Percentiles rank a stretch among this genome's conserved stretches.
Evolutionary conservation across 35 echinoderm and acorn worm genomes (phyloP).

Genomic region (Ophioderma brevispina): DNA sequence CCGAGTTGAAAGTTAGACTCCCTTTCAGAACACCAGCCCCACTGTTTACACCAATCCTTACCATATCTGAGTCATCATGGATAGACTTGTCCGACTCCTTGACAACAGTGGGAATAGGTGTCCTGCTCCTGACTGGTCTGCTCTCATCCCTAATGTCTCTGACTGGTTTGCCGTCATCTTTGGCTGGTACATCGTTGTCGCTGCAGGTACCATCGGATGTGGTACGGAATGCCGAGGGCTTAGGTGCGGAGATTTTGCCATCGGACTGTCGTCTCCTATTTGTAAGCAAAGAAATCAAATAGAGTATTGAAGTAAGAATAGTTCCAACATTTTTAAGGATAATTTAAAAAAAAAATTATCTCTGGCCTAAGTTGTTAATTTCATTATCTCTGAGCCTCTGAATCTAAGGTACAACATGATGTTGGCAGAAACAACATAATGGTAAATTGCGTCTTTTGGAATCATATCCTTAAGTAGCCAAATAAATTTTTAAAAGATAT

Average conservation of each 20-base stretch:
- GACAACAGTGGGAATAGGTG: neutral
- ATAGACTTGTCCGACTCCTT: neutral
- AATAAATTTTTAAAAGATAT: too few relatives aligned
- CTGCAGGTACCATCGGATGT: slow-evolving; percentile 72
- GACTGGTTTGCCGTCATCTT: neutral
- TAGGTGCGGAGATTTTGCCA: slow-evolving; percentile 27
- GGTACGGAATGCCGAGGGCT: slow-evolving; percentile 61
- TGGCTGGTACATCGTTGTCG: slow-evolving; percentile 57
- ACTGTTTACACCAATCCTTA: neutral
- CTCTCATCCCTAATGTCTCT: too few relatives aligned
- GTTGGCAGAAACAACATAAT: too few relatives aligned
- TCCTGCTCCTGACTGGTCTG: neutral
- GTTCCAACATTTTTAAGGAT: neutral
- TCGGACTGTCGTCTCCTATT: slow-evolving; percentile 23
- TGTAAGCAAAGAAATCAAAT: neutral
- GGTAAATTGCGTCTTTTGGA: too few relatives aligned
- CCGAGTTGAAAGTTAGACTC: too few relatives aligned
- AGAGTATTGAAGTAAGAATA: neutral
- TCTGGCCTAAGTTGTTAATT: neutral
- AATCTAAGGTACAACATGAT: too few relatives aligned
- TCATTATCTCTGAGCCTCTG: too few relatives aligned
- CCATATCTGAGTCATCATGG: slow-evolving; percentile 67
- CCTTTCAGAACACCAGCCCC: too few relatives aligned
- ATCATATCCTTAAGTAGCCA: too few relatives aligned
- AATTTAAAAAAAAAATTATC: neutral